phyloP scores from a whole-genome alignment of 2,888 invertebrate genomes.

The Gari tellinella region DNA sequence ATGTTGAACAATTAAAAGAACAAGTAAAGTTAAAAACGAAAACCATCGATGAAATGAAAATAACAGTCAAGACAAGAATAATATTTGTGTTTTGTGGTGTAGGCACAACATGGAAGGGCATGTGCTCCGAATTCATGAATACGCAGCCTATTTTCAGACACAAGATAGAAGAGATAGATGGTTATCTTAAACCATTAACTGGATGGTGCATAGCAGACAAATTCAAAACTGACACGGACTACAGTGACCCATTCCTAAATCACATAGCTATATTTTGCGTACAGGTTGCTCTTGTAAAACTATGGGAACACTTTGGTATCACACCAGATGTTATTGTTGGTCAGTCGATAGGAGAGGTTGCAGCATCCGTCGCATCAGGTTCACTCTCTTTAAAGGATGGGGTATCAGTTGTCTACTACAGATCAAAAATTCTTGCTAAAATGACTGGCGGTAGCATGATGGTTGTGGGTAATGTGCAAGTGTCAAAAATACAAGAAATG shows the following conservation, averaged over 20 bases:
- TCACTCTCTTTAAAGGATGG: slow-evolving; percentile 49
- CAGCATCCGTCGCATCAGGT: slow-evolving; percentile 60
- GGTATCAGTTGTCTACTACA: slow-evolving; percentile 59
- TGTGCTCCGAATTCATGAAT: slow-evolving; percentile 67
- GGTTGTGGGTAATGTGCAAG: slow-evolving; percentile 42
- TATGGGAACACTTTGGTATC: slow-evolving; percentile 59
- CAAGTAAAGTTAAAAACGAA: neutral
- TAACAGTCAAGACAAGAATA: slow-evolving; percentile 8
- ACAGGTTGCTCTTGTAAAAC: slow-evolving; percentile 49
- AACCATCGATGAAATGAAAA: neutral
- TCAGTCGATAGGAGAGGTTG: slow-evolving; percentile 68
- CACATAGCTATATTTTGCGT: slow-evolving; percentile 59
- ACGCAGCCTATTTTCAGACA: slow-evolving; percentile 51
- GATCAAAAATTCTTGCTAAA: slow-evolving; percentile 46
- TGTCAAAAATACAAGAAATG: slow-evolving; percentile 32
- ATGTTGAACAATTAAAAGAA: neutral
- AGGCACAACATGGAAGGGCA: slow-evolving; percentile 74
- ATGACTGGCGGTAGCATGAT: slow-evolving; percentile 56
- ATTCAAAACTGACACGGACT: slow-evolving; percentile 24
- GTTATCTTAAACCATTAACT: slow-evolving; percentile 39
- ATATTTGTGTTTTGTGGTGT: slow-evolving; percentile 76
- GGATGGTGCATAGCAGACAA: slow-evolving; percentile 51
- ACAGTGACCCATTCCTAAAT: slow-evolving; percentile 11
- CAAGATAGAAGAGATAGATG: slow-evolving; percentile 60
- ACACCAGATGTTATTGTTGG: slow-evolving; percentile 58